Evolutionary conservation across 2,888 invertebrate species (phyloP), one percentile per base, ranked within the genome.

Genomic region (Drosophila peninsularis): DNA sequence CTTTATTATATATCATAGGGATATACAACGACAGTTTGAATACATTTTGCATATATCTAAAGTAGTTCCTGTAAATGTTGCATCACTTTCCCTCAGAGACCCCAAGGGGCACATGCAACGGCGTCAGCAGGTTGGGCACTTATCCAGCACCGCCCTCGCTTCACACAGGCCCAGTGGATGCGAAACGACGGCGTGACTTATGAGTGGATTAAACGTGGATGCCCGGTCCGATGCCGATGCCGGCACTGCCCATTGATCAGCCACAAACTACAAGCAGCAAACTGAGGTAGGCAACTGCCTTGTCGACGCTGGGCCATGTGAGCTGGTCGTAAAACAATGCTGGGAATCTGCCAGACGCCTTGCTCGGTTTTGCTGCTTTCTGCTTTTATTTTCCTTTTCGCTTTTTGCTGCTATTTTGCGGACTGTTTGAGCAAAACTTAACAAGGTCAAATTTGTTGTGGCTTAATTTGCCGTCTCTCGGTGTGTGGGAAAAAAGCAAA

Each of bases 371-470:
- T 24, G 24, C 24, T 49, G 36, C n/a, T 21, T 21, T 50, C 24
- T 21, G 34, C 34, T 24, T 52, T 36, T 52, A 32, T 27, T 52
- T 52, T 37, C 41, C 21, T 45, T 61, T 53, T 10, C 17, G 30
- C 34, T 61, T 67, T 63, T 56, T 45, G 47, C 27, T 62, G 36
- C 37, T 52, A 34, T 44, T 53, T 71, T 80, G 62, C 61, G 64
- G 61, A 63, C 54, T 57, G 32, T 71, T 65, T 75, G 60, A 47
- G 60, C 61, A 39, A 53, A 79, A 68, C 62, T 74, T 75, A 87
- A 85, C 89, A 85, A 85, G 89, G 88, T 85, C 89, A 87, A 78
- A 71, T 75, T 88, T 77, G 69, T 88, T 81, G 71, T 73, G 71
- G 74, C 77, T 86, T 75, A 70, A 75, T 83, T 75, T 75, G 61